Evolutionary conservation across 2,888 invertebrate species (phyloP), one percentile per base, ranked within the genome.

Genomic region (Callosobruchus maculatus): DNA sequence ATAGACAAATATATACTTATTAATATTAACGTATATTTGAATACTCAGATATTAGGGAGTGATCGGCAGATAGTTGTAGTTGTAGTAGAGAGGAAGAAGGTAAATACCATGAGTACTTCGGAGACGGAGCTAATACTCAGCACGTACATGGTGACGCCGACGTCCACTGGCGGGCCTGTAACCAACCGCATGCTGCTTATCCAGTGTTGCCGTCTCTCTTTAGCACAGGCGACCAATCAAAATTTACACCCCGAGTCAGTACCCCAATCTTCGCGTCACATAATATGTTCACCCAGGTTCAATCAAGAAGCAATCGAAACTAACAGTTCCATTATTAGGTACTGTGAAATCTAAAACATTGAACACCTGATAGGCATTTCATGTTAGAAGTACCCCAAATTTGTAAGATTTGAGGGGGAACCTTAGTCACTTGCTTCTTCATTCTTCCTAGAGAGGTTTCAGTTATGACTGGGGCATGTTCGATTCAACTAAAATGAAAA

Each of bases 121-220:
- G 97, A 97, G 90, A 97, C 95, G 90, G 97, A 96, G 92, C 96
- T 96, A 93, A 97, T 97, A 91, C 96, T 96, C 90, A 97, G 95
- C 90, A 97, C 97, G 92, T 96, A 96, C 94, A 97, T 96, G 90
- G 97, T 97, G 90, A 97, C 96, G 89, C 96, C 96, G 89, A 97
- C 97, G 90, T 96, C 96, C 90, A 97, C 97, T 88, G 97, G 96
- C 89, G 95, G 94, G 93, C 95, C 97, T 97, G 94, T 88, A 95
- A 81, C 76, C 82, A 95, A 81, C 77, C 82, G 83, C 83, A 84
- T 84, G 78, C 75, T 78, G 77, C 77, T 77, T 78, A 77, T 77
- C 78, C 78, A 78, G 77, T 76, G 77, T 77, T 49, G 5, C 49
- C 49, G 31, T 49, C 20, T 66, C 70, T 70, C 2, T 13, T 49